Percentiles rank a stretch among this genome's conserved stretches.
Evolutionary conservation across 2,888 invertebrate species (phyloP).

Genomic region (Loripinus fragilis): DNA sequence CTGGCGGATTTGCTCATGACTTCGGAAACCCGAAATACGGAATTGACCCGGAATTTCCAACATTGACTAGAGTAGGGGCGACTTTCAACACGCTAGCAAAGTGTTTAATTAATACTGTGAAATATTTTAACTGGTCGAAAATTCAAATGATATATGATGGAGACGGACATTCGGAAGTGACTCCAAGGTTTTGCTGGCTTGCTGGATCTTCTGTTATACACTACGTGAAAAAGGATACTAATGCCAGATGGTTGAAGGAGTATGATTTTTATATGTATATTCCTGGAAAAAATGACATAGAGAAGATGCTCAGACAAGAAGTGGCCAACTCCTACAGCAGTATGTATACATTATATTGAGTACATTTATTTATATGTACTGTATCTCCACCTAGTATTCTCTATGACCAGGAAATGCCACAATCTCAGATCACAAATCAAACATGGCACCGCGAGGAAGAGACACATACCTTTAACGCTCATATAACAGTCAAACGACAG

Average conservation of each 20-base stretch:
- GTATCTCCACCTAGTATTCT: too few species aligned
- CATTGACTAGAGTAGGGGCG: slow-evolving; percentile 73
- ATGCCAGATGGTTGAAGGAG: slow-evolving; percentile 30
- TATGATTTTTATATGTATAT: slow-evolving; percentile 63
- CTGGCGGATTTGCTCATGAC: slow-evolving; percentile 81
- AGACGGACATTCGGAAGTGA: slow-evolving; percentile 88
- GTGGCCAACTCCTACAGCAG: slow-evolving; percentile 68
- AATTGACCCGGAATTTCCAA: slow-evolving; percentile 54
- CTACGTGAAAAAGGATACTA: slow-evolving; percentile 84
- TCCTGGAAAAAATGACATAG: slow-evolving; percentile 44
- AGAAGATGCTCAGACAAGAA: slow-evolving; percentile 62
- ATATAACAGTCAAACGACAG: too few species aligned
- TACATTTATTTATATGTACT: not conserved
- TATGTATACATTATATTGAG: too few species aligned
- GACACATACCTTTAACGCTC: too few species aligned
- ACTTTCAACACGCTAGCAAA: slow-evolving; percentile 65
- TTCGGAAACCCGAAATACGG: slow-evolving; percentile 71
- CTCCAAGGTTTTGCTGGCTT: slow-evolving; percentile 89
- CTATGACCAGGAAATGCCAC: too few species aligned
- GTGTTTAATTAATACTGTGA: slow-evolving; percentile 47
- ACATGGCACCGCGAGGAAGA: too few species aligned
- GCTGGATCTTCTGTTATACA: slow-evolving; percentile 89
- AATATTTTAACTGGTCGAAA: slow-evolving; percentile 62
- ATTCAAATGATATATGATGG: slow-evolving; percentile 90
- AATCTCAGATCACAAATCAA: too few species aligned